Conservation (phyloP, 2,888 invertebrate genomes). For the Leptothorax acervorum region DNA sequence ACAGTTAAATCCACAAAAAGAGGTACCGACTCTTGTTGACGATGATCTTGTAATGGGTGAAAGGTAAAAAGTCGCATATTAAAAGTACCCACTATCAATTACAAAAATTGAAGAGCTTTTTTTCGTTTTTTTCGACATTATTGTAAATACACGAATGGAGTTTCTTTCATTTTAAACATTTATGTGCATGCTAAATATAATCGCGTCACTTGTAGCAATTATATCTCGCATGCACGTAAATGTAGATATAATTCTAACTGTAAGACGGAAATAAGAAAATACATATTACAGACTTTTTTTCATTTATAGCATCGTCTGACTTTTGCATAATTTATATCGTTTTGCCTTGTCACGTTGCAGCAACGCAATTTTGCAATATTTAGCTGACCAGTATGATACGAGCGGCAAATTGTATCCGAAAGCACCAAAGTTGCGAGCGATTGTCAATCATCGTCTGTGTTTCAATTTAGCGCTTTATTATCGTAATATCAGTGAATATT, state of each 20-base stretch:
- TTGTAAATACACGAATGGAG: not conserved
- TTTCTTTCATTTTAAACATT: not conserved
- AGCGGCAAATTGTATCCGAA: constrained; percentile 90
- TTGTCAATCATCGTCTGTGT: constrained; percentile 92
- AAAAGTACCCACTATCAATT: not conserved
- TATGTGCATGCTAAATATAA: not conserved
- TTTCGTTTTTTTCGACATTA: not conserved
- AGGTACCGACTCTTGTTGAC: constrained; percentile 93
- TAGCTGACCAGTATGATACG: constrained; percentile 91
- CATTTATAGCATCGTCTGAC: constrained; percentile 10
- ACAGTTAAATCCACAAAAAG: constrained; percentile 92
- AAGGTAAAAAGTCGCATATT: constrained; percentile 85
- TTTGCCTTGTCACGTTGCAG: constrained; percentile 81
- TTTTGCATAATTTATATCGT: constrained; percentile 22
- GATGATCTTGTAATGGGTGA: constrained; percentile 92
- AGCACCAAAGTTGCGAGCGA: constrained; percentile 89
- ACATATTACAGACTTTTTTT: not conserved
- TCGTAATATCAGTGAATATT: constrained; percentile 89
- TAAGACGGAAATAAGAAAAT: not conserved
- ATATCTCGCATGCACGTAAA: not conserved
- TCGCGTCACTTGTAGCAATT: not conserved
- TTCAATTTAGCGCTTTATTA: constrained; percentile 93
- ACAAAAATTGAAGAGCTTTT: not conserved
- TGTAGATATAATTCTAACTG: not conserved
- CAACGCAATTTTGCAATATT: constrained; percentile 89